Percentiles rank a stretch among this genome's conserved stretches.
phyloP scores from a whole-genome alignment of 2,113 vertebrate genomes.

The Protobothrops mucrosquamatus region DNA sequence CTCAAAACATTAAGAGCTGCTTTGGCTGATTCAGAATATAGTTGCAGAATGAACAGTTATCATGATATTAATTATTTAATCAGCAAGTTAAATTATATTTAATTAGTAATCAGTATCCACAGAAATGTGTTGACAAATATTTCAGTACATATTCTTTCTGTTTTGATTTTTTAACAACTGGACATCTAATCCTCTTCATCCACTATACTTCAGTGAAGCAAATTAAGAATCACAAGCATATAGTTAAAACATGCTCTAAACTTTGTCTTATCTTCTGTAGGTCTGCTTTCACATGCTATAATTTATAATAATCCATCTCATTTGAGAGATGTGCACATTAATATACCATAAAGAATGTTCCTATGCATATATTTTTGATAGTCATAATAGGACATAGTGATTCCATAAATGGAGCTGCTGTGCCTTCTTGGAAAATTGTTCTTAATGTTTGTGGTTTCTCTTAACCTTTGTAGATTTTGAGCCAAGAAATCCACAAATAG shows the following conservation, averaged over 20 bases:
- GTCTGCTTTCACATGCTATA: not conserved
- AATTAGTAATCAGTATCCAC: not conserved
- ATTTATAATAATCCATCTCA: not conserved
- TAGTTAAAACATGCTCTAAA: not conserved
- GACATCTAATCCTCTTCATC: not conserved
- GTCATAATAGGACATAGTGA: not conserved
- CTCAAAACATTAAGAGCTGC: slow-evolving; percentile 55
- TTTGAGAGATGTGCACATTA: not conserved
- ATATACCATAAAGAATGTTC: not conserved
- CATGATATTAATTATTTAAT: not conserved
- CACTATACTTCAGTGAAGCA: not conserved
- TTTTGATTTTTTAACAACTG: not conserved
- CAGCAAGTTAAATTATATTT: slow-evolving; percentile 37
- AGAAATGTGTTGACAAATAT: not conserved
- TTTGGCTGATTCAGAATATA: not conserved
- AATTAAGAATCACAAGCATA: not conserved
- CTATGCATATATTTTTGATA: not conserved
- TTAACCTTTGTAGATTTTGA: not conserved
- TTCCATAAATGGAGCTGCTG: not conserved
- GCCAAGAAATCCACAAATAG: not conserved
- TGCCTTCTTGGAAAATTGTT: not conserved
- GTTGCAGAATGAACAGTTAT: not conserved
- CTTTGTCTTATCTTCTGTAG: not conserved
- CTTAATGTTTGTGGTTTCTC: not conserved
- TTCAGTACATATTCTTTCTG: not conserved